These are phyloP conservation scores for Archocentrus centrarchus DNA, from an alignment of 2,113 vertebrate genomes.

Conservation along the genomic window DNA sequence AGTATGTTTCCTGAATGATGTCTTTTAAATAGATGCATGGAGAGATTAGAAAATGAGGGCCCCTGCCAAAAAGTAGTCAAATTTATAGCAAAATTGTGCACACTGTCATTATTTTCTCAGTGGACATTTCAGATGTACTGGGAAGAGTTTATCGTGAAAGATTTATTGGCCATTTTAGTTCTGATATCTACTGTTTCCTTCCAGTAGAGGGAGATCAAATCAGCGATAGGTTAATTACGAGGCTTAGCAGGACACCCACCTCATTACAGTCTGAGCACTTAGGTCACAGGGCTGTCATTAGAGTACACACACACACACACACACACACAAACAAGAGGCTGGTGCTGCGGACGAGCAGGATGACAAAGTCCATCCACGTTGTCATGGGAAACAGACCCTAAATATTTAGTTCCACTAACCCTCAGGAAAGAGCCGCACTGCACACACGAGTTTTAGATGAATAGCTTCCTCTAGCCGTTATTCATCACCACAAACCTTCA, in stretches of 20 bases:
- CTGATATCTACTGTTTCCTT: not conserved
- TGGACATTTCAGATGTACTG: not conserved
- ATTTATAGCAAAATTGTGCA: not conserved
- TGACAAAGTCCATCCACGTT: not conserved
- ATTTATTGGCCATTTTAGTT: not conserved
- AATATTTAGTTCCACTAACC: slow-evolving; percentile 26
- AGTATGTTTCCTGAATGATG: slow-evolving; percentile 38
- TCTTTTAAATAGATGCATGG: not conserved
- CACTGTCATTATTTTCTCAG: no score
- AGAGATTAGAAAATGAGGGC: not conserved
- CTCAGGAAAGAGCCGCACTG: not conserved
- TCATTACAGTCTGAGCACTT: slow-evolving; percentile 28
- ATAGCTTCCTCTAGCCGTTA: not conserved
- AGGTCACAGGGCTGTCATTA: slow-evolving; percentile 20
- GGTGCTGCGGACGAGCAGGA: not conserved
- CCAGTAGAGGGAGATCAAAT: slow-evolving; percentile 53
- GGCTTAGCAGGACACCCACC: slow-evolving; percentile 15
- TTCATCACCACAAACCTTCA: not conserved
- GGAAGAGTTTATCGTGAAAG: not conserved
- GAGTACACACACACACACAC: no score
- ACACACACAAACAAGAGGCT: not conserved
- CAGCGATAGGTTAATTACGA: not conserved
- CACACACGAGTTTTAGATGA: not conserved
- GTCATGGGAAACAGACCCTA: slow-evolving; percentile 12
- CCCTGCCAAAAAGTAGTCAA: not conserved